These are phyloP conservation scores for Vireo altiloquus DNA, from an alignment of 2,113 vertebrate genomes.

Conservation along the genomic window DNA sequence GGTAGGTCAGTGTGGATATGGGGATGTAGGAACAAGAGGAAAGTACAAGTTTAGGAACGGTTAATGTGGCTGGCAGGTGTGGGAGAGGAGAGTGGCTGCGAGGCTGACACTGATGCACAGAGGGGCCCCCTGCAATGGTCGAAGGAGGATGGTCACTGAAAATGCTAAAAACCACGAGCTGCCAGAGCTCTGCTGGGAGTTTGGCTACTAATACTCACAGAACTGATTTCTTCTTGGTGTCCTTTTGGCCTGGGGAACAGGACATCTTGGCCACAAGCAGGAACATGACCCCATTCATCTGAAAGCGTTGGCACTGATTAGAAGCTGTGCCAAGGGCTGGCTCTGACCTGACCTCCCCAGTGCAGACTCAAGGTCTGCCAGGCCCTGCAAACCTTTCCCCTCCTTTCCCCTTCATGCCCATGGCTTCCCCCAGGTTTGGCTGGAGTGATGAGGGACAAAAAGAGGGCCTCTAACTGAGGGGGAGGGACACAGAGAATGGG, in stretches of 20 bases:
- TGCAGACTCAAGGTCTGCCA: background rate
- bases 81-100: background rate
- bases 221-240: slow-evolving; percentile 92
- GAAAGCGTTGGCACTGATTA: slow-evolving; percentile 51
- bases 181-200: background rate
- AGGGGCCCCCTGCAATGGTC: background rate
- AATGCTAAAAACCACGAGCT: background rate
- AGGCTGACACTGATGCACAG: background rate
- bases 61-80: background rate
- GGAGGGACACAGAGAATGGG: background rate
- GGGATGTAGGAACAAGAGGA: background rate
- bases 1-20: background rate
- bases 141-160: background rate
- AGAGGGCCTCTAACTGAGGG: background rate
- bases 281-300: slow-evolving; percentile 95
- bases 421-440: background rate
- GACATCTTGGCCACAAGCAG: slow-evolving; percentile 89
- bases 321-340: background rate
- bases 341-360: background rate
- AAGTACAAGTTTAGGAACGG: background rate
- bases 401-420: background rate
- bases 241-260: slow-evolving; percentile 91
- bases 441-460: background rate
- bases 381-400: background rate
- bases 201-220: slow-evolving; percentile 82